A percentile compares a stretch with the other conserved stretches of the same genome.
Evolutionary conservation across 2,797 vertebrate genomes (phyloP).

Genomic region (Anolis apletophallus): DNA sequence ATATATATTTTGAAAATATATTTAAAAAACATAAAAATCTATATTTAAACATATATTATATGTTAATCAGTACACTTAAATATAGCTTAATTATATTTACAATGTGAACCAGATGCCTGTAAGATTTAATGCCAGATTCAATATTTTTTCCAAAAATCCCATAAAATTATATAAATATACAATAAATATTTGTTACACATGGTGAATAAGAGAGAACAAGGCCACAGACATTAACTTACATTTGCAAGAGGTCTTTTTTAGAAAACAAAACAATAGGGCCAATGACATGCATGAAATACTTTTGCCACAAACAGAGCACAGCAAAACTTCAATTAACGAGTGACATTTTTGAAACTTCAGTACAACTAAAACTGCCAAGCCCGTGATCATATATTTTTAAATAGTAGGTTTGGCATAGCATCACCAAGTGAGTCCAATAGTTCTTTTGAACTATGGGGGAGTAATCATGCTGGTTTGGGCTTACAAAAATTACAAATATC

Average conservation of each 20-base stretch:
- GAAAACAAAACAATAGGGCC: conserved; percentile 83
- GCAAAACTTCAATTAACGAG: conserved; percentile 75
- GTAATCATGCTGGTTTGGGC: not conserved
- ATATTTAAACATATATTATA: conserved; percentile 89
- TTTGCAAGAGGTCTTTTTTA: conserved; percentile 82
- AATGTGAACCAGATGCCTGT: conserved; percentile 83
- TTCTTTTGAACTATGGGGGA: conserved; percentile 5
- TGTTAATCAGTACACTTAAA: conserved; percentile 88
- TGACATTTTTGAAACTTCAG: conserved; percentile 55
- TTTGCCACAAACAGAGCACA: conserved; percentile 83
- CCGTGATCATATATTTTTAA: conserved; percentile 40
- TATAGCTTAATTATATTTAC: conserved; percentile 87
- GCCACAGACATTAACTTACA: conserved; percentile 86
- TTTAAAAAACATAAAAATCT: conserved; percentile 89
- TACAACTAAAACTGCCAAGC: conserved; percentile 71
- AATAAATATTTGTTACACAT: conserved; percentile 89
- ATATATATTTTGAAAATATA: conserved; percentile 84
- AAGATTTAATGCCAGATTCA: conserved; percentile 86
- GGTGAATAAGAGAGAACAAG: conserved; percentile 86
- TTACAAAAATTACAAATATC: not conserved
- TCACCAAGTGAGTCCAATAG: conserved; percentile 52
- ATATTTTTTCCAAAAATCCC: conserved; percentile 73
- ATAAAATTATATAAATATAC: conserved; percentile 89
- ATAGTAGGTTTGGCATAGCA: conserved; percentile 42
- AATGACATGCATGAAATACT: conserved; percentile 83